A percentile compares a stretch with the other conserved stretches of the same genome.
These are phyloP conservation scores for Cistogaster globosa DNA, from an alignment of 2,888 invertebrate species.

Conservation along the genomic window DNA sequence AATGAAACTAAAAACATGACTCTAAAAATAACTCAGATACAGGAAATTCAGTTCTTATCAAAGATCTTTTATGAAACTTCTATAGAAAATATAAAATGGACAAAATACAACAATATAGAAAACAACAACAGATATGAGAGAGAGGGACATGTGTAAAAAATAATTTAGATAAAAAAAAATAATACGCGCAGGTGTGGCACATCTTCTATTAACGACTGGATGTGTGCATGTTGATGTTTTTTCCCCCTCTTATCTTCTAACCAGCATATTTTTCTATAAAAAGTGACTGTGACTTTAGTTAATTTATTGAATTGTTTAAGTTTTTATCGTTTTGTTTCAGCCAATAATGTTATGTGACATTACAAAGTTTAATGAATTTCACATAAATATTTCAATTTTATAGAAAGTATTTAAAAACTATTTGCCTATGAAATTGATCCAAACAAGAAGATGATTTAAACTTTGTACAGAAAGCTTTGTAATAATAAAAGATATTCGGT, in stretches of 20 bases:
- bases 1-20: conserved; percentile 47
- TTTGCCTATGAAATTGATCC: conserved; percentile 27
- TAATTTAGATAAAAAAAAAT: conserved; percentile 50
- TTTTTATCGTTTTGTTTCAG: conserved; percentile 40
- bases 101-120: conserved; percentile 1
- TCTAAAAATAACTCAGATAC: conserved; percentile 48
- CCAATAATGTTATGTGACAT: conserved; percentile 46
- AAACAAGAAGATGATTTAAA: background rate
- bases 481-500: conserved; percentile 17
- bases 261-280: conserved; percentile 30
- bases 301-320: conserved; percentile 56
- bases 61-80: conserved; percentile 41
- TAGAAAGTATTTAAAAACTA: background rate
- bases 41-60: conserved; percentile 72
- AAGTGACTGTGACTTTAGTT: conserved; percentile 32
- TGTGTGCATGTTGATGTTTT: background rate
- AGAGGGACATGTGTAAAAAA: conserved; percentile 64
- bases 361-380: background rate
- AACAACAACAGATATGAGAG: conserved; percentile 27
- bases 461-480: background rate
- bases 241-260: conserved; percentile 3
- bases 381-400: background rate
- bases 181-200: conserved; percentile 68
- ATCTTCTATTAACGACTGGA: conserved; percentile 24
- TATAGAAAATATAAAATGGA: conserved; percentile 25